phyloP scores from a whole-genome alignment of 2,888 invertebrate genomes.

The Drosophila demipolita region DNA sequence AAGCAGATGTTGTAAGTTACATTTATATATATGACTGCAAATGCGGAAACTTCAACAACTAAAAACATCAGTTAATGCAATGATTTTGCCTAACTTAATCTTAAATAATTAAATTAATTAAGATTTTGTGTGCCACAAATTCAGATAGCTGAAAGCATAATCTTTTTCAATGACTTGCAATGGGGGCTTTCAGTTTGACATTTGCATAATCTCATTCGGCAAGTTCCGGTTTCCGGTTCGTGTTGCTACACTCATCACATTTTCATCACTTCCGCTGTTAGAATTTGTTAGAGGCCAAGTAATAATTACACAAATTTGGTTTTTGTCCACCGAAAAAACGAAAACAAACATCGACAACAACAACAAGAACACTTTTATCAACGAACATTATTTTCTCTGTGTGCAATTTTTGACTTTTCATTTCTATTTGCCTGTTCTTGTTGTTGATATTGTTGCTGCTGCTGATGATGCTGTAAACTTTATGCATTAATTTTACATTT shows the following conservation, averaged over 20 bases:
- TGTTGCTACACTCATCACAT: slow-evolving; percentile 41
- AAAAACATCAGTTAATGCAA: background rate
- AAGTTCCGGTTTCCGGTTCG: slow-evolving; percentile 63
- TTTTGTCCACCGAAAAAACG: slow-evolving; percentile 23
- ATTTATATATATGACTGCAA: slow-evolving; percentile 12
- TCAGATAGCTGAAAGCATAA: slow-evolving; percentile 8
- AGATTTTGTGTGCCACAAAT: background rate
- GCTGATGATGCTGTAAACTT: slow-evolving; percentile 71
- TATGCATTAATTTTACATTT: slow-evolving; percentile 82
- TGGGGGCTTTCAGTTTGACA: slow-evolving; percentile 19
- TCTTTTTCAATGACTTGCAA: slow-evolving; percentile 17
- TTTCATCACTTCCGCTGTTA: slow-evolving; percentile 56
- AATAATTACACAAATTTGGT: slow-evolving; percentile 65
- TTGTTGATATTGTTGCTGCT: slow-evolving; percentile 48
- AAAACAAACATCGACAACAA: slow-evolving; percentile 6
- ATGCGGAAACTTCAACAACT: background rate
- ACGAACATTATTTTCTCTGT: slow-evolving; percentile 66
- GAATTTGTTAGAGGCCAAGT: slow-evolving; percentile 21
- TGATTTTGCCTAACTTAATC: background rate
- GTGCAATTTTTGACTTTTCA: slow-evolving; percentile 47
- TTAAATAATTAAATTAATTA: background rate
- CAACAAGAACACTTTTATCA: slow-evolving; percentile 63
- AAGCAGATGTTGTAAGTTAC: slow-evolving; percentile 52
- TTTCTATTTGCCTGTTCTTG: slow-evolving; percentile 56
- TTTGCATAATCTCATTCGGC: slow-evolving; percentile 61